Percentiles rank a stretch among this genome's conserved stretches.
These are phyloP conservation scores for Calypte anna DNA, from an alignment of 2,113 vertebrate genomes.

Conservation along the genomic window DNA sequence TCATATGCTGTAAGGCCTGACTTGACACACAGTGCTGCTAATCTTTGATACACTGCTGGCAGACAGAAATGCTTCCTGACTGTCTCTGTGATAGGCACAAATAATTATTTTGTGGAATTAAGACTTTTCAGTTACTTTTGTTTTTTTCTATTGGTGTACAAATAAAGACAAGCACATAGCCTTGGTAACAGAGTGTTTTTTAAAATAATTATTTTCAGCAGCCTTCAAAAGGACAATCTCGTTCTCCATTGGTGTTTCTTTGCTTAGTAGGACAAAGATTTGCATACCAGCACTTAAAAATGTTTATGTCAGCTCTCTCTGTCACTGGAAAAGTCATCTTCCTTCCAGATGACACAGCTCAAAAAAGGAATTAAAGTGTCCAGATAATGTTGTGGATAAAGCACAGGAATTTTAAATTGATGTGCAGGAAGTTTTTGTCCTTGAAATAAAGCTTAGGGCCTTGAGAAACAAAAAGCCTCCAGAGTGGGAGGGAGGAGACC, in stretches of 20 bases:
- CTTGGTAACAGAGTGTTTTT: background rate
- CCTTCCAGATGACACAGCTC: background rate
- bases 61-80: background rate
- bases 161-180: background rate
- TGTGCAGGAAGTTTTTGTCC: background rate
- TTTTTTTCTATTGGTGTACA: background rate
- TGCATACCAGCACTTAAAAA: background rate
- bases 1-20: background rate
- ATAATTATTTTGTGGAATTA: background rate
- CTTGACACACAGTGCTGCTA: background rate
- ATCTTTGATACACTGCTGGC: background rate
- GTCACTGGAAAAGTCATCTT: background rate
- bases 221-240: background rate
- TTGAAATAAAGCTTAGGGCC: slow-evolving; percentile 3
- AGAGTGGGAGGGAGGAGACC: background rate
- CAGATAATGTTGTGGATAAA: background rate
- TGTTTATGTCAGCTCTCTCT: background rate
- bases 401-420: background rate
- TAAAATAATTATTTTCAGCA: background rate
- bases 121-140: background rate
- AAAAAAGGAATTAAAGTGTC: background rate
- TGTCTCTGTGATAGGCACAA: background rate
- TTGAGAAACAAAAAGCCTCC: background rate
- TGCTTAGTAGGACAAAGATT: background rate
- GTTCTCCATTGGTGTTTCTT: background rate